phyloP scores from a whole-genome alignment of 1,140 invertebrate species.

The Euura lappo region DNA sequence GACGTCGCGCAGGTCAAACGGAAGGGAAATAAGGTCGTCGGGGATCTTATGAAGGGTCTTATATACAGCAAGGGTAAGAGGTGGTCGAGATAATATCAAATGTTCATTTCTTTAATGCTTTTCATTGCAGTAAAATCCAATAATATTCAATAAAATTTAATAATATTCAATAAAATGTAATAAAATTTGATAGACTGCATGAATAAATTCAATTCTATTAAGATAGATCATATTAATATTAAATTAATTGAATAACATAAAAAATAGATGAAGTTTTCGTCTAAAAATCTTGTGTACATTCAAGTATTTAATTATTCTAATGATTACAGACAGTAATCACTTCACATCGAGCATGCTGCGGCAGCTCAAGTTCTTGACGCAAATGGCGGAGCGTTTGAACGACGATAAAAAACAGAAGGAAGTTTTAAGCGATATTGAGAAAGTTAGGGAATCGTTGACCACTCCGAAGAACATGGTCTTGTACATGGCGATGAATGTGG shows the following conservation, averaged over 20 bases:
- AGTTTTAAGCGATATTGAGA: conserved; percentile 67
- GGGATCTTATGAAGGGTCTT: conserved; percentile 69
- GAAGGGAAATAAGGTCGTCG: conserved; percentile 66
- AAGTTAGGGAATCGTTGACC: conserved; percentile 67
- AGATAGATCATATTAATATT: no score
- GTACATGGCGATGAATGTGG: conserved; percentile 76
- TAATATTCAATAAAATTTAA: not conserved
- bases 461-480: conserved; percentile 67
- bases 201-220: no score
- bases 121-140: no score
- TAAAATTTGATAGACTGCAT: no score
- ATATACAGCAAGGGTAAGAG: conserved; percentile 66
- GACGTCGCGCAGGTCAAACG: conserved; percentile 76
- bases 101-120: no score
- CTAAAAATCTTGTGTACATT: no score
- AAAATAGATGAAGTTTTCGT: not conserved
- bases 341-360: conserved; percentile 72
- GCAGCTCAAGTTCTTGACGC: conserved; percentile 79
- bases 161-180: not conserved
- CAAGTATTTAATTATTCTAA: conserved; percentile 1
- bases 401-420: conserved; percentile 60
- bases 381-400: conserved; percentile 67
- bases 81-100: not conserved
- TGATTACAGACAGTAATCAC: conserved; percentile 73
- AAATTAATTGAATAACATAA: no score